phyloP scores from a whole-genome alignment of 2,888 invertebrate genomes.

The Ecdyonurus torrentis region DNA sequence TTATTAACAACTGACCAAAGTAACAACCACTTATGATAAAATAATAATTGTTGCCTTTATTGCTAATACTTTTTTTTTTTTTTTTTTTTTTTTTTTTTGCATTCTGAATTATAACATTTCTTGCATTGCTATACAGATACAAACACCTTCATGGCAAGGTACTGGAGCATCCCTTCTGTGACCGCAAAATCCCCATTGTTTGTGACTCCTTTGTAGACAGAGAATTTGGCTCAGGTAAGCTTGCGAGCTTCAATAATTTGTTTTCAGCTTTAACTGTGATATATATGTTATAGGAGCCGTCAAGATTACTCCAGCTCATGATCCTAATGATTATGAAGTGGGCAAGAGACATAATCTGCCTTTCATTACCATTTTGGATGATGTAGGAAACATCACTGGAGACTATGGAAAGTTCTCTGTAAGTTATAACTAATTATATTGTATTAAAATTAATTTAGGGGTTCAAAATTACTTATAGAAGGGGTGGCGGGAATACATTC shows the following conservation, averaged over 20 bases:
- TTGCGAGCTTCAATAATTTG: background rate
- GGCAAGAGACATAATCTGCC: constrained; percentile 77
- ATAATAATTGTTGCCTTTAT: too few species aligned
- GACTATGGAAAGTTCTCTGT: constrained; percentile 63
- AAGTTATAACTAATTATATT: constrained; percentile 21
- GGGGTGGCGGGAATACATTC: too few species aligned
- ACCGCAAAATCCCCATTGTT: constrained; percentile 70
- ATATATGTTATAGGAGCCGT: constrained; percentile 58
- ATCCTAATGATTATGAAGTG: constrained; percentile 91
- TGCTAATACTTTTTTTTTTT: too few species aligned
- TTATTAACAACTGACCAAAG: too few species aligned
- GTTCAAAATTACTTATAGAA: too few species aligned
- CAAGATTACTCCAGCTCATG: constrained; percentile 97
- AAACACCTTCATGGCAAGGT: constrained; percentile 62
- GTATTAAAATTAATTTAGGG: background rate
- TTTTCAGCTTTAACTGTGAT: background rate
- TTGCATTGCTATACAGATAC: too few species aligned
- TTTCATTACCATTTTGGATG: constrained; percentile 78
- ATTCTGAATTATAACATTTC: too few species aligned
- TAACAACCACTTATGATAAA: too few species aligned
- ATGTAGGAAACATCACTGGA: constrained; percentile 68
- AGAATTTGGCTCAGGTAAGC: constrained; percentile 79
- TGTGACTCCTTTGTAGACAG: constrained; percentile 89
- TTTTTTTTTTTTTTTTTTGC: too few species aligned
- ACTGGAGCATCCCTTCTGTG: constrained; percentile 75